Conservation (phyloP, 2,797 vertebrate species). For the Danionella dracula region DNA sequence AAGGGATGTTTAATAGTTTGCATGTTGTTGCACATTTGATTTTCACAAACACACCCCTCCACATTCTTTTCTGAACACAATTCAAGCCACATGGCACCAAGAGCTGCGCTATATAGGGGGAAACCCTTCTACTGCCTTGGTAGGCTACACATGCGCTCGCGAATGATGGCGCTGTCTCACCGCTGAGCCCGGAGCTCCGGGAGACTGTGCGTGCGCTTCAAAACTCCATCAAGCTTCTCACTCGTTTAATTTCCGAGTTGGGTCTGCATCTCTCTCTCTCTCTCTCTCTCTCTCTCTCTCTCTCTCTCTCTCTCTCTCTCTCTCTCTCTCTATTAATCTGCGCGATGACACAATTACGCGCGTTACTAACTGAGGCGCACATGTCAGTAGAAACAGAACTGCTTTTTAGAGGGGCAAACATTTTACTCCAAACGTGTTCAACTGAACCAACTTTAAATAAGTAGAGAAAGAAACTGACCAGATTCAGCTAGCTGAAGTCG, state of each 20-base stretch:
- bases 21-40: too few relatives aligned
- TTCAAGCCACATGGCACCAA: not conserved
- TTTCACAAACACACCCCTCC: too few relatives aligned
- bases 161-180: slow-evolving; percentile 75
- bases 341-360: not conserved
- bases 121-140: not conserved
- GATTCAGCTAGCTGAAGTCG: slow-evolving; percentile 62
- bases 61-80: not conserved
- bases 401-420: too few relatives aligned
- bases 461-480: slow-evolving; percentile 69
- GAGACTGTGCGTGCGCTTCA: slow-evolving; percentile 45
- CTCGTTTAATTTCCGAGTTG: slow-evolving; percentile 14
- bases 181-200: slow-evolving; percentile 53
- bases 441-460: too few relatives aligned
- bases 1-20: too few relatives aligned
- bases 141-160: slow-evolving; percentile 33
- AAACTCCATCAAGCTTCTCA: slow-evolving; percentile 21
- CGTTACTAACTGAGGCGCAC: too few relatives aligned
- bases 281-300: not conserved
- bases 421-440: too few relatives aligned
- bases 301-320: not conserved
- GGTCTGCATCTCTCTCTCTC: not conserved
- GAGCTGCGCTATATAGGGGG: not conserved
- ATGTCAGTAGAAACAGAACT: too few relatives aligned
- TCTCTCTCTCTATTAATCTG: not conserved